Base-by-base conservation (phyloP, 2,113 vertebrate genomes). In the Arizona elegans region DNA sequence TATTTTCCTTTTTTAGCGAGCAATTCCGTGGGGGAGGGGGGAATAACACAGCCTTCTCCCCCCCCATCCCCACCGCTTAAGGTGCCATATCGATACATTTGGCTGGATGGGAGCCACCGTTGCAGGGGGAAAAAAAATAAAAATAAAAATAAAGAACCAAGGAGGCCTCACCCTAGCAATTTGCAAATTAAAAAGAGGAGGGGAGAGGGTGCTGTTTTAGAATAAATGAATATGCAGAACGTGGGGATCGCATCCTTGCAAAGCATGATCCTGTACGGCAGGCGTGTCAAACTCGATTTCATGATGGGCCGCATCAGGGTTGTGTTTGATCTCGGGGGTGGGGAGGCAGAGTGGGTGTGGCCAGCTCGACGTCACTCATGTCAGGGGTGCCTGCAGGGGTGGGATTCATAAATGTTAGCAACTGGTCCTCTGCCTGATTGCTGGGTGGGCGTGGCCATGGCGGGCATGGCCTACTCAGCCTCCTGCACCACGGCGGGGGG, bases 1-100 rank as follows among this genome's bases (percentile, higher is more conserved):
- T 17, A n/a, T 8, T 65, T 21, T 96, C 90, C 95, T 8, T 91
- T 96, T 96, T 96, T 92, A 93, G 89, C 65, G 96, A 96, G 95
- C 53, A 96, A 91, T 90, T 88, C 86, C 88, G 8, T 54, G 93
- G 95, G 86, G 70, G 54, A 90, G 95, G 88, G 70, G 56, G 89
- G 43, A 3, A 94, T 93, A 91, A 90, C 94, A 91, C 95, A 91
- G 86, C 5, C 26, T 87, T 23, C 85, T 91, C 92, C 92, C 24
- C 94, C 54, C 85, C 38, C 38, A 38, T 38, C 38, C 38, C 38
- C 38, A 65, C 7, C 55, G 65, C 0, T n/a, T 92, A 65, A 43
- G 17, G 21, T 24, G 12, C 86, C 92, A 5, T 15, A 47, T 6
- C 1, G 1, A 56, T 5, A 58, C 53, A 47, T 33, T 52, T 54